A percentile compares a stretch with the other conserved stretches of the same genome.
These are phyloP conservation scores for Platycercus adscitus DNA, from an alignment of 2,113 vertebrate genomes.

Conservation along the genomic window DNA sequence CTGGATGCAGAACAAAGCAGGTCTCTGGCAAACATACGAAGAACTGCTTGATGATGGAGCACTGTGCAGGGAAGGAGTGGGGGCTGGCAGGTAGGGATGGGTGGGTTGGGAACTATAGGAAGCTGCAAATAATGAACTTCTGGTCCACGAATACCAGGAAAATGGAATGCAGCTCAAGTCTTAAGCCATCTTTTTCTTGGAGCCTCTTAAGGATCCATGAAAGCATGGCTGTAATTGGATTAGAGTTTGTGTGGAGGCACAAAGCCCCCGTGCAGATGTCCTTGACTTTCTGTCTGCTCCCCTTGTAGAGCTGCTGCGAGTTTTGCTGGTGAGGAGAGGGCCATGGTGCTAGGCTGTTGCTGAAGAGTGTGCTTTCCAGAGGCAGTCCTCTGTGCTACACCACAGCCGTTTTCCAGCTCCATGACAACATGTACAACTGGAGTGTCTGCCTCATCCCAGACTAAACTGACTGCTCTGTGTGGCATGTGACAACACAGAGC, in stretches of 20 bases:
- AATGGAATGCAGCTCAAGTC: not conserved
- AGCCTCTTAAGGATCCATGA: slow-evolving; percentile 18
- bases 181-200: slow-evolving; percentile 22
- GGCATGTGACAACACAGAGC: not conserved
- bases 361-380: not conserved
- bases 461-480: not conserved
- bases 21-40: slow-evolving; percentile 39
- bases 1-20: slow-evolving; percentile 59
- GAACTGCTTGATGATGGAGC: slow-evolving; percentile 28
- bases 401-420: not conserved
- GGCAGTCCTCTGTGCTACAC: accelerated
- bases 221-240: slow-evolving; percentile 44
- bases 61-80: not conserved
- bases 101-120: not conserved
- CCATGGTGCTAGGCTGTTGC: not conserved
- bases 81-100: slow-evolving; percentile 10
- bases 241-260: slow-evolving; percentile 27
- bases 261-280: not conserved
- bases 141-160: not conserved
- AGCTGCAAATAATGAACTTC: slow-evolving; percentile 9
- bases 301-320: not conserved
- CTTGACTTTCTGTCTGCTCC: not conserved
- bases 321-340: not conserved
- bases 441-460: not conserved
- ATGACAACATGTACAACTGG: accelerated